These are phyloP conservation scores for Ctena decussata DNA, from an alignment of 2,888 invertebrate genomes.

Conservation along the genomic window DNA sequence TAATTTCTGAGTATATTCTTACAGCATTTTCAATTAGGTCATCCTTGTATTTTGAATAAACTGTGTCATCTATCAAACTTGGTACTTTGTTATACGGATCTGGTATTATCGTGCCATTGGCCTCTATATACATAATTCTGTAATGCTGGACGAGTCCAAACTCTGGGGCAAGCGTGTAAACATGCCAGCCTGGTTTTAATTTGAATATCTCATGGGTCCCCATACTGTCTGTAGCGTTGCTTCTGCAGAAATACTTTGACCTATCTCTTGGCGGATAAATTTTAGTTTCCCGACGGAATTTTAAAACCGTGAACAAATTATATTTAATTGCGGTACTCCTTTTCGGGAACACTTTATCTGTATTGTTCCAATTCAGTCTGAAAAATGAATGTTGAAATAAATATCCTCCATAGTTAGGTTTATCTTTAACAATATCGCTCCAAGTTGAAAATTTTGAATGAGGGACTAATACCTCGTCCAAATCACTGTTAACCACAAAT, in stretches of 20 bases:
- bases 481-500: slow-evolving; percentile 80
- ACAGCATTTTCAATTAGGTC: background rate
- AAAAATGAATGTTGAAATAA: background rate
- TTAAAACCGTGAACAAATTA: background rate
- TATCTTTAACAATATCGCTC: slow-evolving; percentile 9
- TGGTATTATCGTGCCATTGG: background rate
- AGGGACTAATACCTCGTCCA: slow-evolving; percentile 85
- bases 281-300: background rate
- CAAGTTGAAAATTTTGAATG: background rate
- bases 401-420: background rate
- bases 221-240: background rate
- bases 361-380: background rate
- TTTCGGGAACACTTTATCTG: background rate
- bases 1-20: too few species aligned
- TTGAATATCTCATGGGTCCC: background rate
- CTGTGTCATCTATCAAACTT: background rate
- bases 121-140: background rate
- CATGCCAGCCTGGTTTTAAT: background rate
- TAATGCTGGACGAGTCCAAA: background rate
- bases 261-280: background rate
- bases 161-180: background rate
- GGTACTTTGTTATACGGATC: background rate
- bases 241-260: background rate
- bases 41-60: background rate
- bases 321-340: background rate